Evolutionary conservation across 2,888 invertebrate species (phyloP).

Genomic region (Sipha maydis): DNA sequence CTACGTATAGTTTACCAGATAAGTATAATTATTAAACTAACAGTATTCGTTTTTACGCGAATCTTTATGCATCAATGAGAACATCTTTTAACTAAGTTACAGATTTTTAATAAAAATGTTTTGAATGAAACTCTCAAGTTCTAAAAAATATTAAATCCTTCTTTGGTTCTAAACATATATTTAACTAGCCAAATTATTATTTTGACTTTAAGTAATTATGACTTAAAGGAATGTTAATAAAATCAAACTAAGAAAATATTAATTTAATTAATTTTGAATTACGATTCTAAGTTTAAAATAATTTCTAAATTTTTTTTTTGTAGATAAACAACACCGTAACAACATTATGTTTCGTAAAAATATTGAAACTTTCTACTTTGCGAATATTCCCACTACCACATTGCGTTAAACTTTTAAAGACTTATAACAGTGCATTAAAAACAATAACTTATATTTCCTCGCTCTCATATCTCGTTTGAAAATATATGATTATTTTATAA

Average conservation of each 20-base stretch:
- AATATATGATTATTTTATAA: slow-evolving; percentile 14
- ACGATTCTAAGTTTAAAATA: background rate
- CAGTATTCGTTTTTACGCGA: too few relatives aligned
- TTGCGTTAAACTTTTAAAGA: background rate
- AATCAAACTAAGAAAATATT: background rate
- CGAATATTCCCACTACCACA: background rate
- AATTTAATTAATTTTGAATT: background rate
- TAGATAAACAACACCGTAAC: background rate
- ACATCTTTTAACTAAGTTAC: too few relatives aligned
- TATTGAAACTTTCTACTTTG: background rate
- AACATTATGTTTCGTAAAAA: slow-evolving; percentile 12
- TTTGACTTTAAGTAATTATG: background rate
- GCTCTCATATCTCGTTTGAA: background rate
- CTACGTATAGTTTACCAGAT: slow-evolving; percentile 14
- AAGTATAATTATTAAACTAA: background rate
- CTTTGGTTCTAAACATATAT: too few relatives aligned
- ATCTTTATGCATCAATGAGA: too few relatives aligned
- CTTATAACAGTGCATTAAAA: background rate
- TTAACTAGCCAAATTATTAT: too few relatives aligned
- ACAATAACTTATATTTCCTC: background rate
- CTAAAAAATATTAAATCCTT: too few relatives aligned
- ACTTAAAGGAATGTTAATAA: too few relatives aligned
- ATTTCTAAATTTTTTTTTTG: slow-evolving; percentile 8
- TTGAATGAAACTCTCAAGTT: too few relatives aligned
- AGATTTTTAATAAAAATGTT: too few relatives aligned